A percentile compares a stretch with the other conserved stretches of the same genome.
phyloP scores from a whole-genome alignment of 2,113 vertebrate genomes.

The Laticauda laticaudata region DNA sequence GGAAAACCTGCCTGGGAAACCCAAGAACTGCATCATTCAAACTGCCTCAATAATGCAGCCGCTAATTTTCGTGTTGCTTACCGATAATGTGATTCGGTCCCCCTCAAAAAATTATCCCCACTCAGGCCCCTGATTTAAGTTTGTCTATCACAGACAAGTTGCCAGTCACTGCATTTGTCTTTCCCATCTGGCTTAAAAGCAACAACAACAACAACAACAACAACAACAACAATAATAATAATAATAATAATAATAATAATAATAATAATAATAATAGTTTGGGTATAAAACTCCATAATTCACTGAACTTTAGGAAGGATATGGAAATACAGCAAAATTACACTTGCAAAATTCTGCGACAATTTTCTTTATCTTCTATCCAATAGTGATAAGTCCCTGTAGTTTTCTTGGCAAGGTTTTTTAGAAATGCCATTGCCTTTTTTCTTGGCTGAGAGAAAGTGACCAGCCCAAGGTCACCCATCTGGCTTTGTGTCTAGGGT shows the following conservation, averaged over 20 bases:
- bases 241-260: too few relatives aligned
- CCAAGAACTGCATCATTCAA: conserved; percentile 48
- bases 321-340: not conserved
- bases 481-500: not conserved
- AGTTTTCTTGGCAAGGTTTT: not conserved
- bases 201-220: too few relatives aligned
- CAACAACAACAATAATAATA: too few relatives aligned
- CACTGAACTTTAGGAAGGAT: not conserved
- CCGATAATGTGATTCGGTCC: conserved; percentile 26
- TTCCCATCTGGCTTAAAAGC: conserved; percentile 33
- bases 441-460: not conserved
- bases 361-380: not conserved
- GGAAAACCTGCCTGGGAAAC: conserved; percentile 44
- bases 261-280: too few relatives aligned
- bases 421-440: not conserved
- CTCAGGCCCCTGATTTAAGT: conserved; percentile 30
- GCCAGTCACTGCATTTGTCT: not conserved
- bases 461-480: not conserved
- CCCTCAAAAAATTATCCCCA: conserved; percentile 4
- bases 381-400: not conserved
- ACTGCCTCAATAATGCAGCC: conserved; percentile 50
- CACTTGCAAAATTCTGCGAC: not conserved
- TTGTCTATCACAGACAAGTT: not conserved
- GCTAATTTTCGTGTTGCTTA: conserved; percentile 45
- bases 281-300: not conserved